These are phyloP conservation scores for Cyclina sinensis DNA, from an alignment of 1,140 invertebrate species.

Conservation along the genomic window DNA sequence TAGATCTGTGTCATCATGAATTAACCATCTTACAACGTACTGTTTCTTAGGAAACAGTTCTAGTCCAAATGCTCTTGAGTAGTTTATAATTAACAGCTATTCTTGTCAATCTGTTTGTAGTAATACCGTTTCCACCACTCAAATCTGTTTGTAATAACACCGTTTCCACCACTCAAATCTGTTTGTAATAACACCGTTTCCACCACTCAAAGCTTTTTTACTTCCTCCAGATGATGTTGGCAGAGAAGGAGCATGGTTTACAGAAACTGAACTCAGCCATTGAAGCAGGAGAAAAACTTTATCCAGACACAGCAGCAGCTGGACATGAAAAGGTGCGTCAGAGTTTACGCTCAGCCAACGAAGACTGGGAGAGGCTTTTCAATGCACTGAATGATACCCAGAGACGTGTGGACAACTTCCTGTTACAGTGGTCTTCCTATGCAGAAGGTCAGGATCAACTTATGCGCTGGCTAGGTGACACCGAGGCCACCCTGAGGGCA, in stretches of 20 bases:
- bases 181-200: no score
- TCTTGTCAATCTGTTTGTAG: no score
- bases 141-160: no score
- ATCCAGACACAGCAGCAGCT: slow-evolving; percentile 95
- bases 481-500: slow-evolving; percentile 91
- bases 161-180: no score
- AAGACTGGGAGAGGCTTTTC: slow-evolving; percentile 93
- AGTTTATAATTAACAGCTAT: no score
- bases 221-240: slow-evolving; percentile 90
- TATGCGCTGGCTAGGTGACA: slow-evolving; percentile 93
- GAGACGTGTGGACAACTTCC: slow-evolving; percentile 84
- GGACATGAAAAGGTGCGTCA: slow-evolving; percentile 95
- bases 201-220: no score
- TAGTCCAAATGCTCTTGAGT: no score
- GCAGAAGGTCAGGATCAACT: slow-evolving; percentile 94
- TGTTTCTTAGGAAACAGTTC: no score
- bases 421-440: slow-evolving; percentile 87
- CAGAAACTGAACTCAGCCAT: slow-evolving; percentile 92
- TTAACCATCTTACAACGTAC: no score
- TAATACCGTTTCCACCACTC: no score
- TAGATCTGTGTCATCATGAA: no score
- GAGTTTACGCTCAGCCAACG: slow-evolving; percentile 91
- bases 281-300: slow-evolving; percentile 93
- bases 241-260: slow-evolving; percentile 94
- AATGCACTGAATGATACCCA: slow-evolving; percentile 91